Evolutionary conservation across 2,113 vertebrate genomes (phyloP).

Genomic region (Cynoglossus semilaevis): DNA sequence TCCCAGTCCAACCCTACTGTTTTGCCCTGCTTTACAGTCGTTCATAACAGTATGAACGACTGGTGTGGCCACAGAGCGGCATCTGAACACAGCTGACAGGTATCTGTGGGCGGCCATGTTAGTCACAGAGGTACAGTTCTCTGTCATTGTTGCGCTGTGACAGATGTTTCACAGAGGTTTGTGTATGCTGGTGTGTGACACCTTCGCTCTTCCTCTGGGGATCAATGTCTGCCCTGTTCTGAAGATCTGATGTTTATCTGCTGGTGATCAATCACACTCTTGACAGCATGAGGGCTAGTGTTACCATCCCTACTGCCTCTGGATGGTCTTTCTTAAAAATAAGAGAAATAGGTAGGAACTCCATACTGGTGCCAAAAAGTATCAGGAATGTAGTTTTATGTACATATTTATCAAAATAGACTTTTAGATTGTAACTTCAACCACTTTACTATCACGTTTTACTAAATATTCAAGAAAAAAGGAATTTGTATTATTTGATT

Average conservation of each 20-base stretch:
- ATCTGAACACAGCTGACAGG: conserved; percentile 50
- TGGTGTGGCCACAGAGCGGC: conserved; percentile 41
- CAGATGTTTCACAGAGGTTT: conserved; percentile 69
- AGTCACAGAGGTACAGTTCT: conserved; percentile 65
- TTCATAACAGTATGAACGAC: conserved; percentile 16
- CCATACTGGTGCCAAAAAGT: background rate
- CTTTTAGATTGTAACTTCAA: background rate
- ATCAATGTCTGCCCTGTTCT: conserved; percentile 75
- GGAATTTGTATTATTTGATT: background rate
- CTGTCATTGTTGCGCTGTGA: conserved; percentile 66
- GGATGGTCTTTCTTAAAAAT: conserved; percentile 33
- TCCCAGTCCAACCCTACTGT: too few species aligned
- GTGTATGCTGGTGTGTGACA: conserved; percentile 66
- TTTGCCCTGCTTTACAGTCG: too few species aligned
- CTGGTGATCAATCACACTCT: conserved; percentile 73
- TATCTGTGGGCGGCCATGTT: conserved; percentile 53
- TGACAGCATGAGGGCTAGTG: conserved; percentile 68
- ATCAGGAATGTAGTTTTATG: too few species aligned
- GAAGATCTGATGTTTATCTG: conserved; percentile 74
- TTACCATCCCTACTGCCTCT: conserved; percentile 53
- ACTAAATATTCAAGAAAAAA: background rate
- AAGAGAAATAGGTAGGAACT: conserved; percentile 37
- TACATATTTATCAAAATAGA: too few species aligned
- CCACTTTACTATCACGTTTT: conserved; percentile 1
- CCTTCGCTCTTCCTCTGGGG: conserved; percentile 68